A percentile compares a stretch with the other conserved stretches of the same genome.
phyloP scores from a whole-genome alignment of 2,113 vertebrate genomes.

The Girardinichthys multiradiatus region DNA sequence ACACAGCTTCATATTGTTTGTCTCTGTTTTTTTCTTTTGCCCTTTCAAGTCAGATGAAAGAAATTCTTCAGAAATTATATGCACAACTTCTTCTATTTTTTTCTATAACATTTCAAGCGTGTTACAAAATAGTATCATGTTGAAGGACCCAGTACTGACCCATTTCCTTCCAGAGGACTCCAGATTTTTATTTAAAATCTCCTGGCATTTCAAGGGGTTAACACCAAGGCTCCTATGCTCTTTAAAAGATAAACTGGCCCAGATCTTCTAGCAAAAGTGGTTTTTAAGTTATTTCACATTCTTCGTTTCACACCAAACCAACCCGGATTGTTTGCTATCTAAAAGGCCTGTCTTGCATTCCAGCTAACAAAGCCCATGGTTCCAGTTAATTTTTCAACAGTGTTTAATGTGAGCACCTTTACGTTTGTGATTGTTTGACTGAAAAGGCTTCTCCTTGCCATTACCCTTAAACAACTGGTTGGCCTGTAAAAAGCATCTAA shows the following conservation, averaged over 20 bases:
- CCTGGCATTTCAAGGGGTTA: not conserved
- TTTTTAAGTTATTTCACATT: no score
- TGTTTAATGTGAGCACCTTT: no score
- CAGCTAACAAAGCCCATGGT: no score
- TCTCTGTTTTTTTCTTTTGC: not conserved
- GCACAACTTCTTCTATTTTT: no score
- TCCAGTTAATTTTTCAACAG: no score
- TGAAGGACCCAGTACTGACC: not conserved
- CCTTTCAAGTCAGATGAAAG: slow-evolving; percentile 9
- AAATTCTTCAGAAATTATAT: not conserved
- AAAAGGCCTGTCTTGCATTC: not conserved
- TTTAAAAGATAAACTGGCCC: not conserved
- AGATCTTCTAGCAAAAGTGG: not conserved
- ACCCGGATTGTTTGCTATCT: not conserved
- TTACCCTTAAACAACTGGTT: no score
- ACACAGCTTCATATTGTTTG: slow-evolving; percentile 2
- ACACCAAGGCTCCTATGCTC: not conserved
- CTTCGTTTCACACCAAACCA: not conserved
- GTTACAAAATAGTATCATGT: not conserved
- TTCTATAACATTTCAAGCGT: no score
- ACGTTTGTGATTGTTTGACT: no score
- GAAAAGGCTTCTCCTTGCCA: no score
- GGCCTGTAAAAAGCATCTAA: no score
- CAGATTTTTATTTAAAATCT: not conserved
- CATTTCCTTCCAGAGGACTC: not conserved